Base-by-base conservation (phyloP, 2,113 vertebrate genomes). In the Oryctolagus cuniculus region DNA sequence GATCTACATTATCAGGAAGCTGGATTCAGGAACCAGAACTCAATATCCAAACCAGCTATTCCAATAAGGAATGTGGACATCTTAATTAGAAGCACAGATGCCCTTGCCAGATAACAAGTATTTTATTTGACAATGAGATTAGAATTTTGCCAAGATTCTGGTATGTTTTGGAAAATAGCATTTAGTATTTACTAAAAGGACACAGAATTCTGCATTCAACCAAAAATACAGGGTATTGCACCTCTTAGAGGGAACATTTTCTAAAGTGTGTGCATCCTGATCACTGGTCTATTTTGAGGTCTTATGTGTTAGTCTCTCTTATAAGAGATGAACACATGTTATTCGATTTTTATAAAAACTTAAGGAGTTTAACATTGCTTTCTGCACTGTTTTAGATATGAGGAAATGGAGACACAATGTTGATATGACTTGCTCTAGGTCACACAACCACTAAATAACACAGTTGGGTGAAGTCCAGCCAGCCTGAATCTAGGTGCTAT, bases 111-210 rank as follows among this genome's bases (percentile, higher is more conserved):
- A 29, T 87, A 92, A 81, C 2, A 53, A 34, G 75, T 67, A 64
- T 66, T 91, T 89, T 77, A 36, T 31, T 93, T 63, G 34, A 58
- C 31, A 81, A 12, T 77, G 53, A 53, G 70, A n/a, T 83, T 86
- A 82, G 21, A 13, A 36, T 38, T 77, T 95, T 85, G 34, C 17
- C 29, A 75, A 89, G 53, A 49, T 64, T 89, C 69, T 95, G 79
- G 2, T 55, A 6, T 36, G 53, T 93, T 88, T 73, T 84, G 44
- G 80, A 91, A 95, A 93, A 70, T 11, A 24, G 27, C 44, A 87
- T 73, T 34, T 67, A 31, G 53, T 92, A 73, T 96, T 82, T 81
- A 85, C 61, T 61, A 84, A 87, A 12, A 75, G 36, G 12, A 58
- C 69, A 77, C 11, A 24, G 85, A 25, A 31, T 81, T 61, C 34